Base-by-base conservation (phyloP, 1,140 invertebrate species). In the Scaptomyza hsui region DNA sequence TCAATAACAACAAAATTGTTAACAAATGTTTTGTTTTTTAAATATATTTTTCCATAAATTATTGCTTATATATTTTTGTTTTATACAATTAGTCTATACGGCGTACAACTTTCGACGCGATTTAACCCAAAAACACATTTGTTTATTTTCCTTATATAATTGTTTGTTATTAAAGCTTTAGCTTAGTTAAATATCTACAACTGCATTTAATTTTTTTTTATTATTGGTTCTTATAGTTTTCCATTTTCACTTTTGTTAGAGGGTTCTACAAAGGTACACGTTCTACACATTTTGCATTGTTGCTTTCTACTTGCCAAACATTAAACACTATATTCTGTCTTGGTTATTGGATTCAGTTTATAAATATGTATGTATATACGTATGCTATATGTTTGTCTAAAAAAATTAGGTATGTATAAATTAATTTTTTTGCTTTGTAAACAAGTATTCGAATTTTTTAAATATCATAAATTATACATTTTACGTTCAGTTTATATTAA, bases 21-120 rank as follows among this genome's bases (percentile, higher is more conserved):
- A 15, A 18, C 1, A 18, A 18, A 16, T 12, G 12, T 15, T 15
- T 32, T 10, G 13, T 49, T 72, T 65, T 64, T 68, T 53, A 52
- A 47, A 76, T 63, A 68, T 76, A 77, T 85, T 55, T 88, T 89
- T 81, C 47, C 70, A 88, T 85, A 85, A 85, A 78, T 85, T 88
- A 85, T 81, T 85, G 56, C 81, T 86, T 85, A 85, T 81, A 78
- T 85, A 85, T 53, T 67, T 71, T 68, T 57, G 18, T 57, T 86
- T 81, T 85, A 77, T 78, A 85, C 81, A 85, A 85, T 85, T 85
- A 85, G 77, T 65, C 81, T 85, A 81, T 53, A 44, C 15, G 51
- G 68, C 60, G 44, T 49, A 56, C 26, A 71, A 57, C n/a, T 49
- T 26, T 42, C 48, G 44, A 63, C 63, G 56, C 56, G 9, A 52